Conservation (phyloP, 2,888 invertebrate species). For the Caenorhabditis parvicauda region DNA sequence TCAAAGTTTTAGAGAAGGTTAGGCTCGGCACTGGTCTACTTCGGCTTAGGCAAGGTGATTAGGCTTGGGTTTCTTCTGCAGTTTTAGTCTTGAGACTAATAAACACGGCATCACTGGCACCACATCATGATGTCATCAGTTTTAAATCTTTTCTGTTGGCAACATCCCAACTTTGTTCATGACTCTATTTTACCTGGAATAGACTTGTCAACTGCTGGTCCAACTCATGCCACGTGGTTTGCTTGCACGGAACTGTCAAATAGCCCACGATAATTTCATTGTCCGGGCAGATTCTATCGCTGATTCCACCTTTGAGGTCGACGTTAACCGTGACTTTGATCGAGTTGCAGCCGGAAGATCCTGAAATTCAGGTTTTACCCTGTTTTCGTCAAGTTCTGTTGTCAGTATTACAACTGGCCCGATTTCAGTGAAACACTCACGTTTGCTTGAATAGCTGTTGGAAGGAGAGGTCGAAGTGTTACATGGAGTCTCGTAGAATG, state of each 20-base stretch:
- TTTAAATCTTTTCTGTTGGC: not conserved
- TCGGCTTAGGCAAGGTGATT: no score
- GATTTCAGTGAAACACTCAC: conserved; percentile 12
- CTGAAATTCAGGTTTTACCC: no score
- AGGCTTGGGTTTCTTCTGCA: no score
- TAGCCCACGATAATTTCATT: conserved; percentile 57
- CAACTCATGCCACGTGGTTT: conserved; percentile 49
- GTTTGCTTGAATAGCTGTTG: conserved; percentile 12
- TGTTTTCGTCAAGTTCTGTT: no score
- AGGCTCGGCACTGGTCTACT: no score
- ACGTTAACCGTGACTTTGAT: conserved; percentile 47
- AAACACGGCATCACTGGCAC: no score
- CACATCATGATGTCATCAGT: no score
- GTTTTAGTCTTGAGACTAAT: no score
- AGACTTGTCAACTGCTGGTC: conserved; percentile 45
- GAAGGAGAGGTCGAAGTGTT: conserved; percentile 14
- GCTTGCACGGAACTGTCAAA: conserved; percentile 35
- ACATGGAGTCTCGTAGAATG: conserved; percentile 48
- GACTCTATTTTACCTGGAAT: conserved; percentile 28
- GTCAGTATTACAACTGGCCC: no score
- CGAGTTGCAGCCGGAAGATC: conserved; percentile 44
- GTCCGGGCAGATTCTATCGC: conserved; percentile 37
- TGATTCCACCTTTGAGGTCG: conserved; percentile 43
- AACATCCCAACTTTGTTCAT: conserved; percentile 1
- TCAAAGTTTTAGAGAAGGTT: no score